A percentile compares a stretch with the other conserved stretches of the same genome.
phyloP scores from a whole-genome alignment of 2,797 vertebrate species.

The Mus spretus region DNA sequence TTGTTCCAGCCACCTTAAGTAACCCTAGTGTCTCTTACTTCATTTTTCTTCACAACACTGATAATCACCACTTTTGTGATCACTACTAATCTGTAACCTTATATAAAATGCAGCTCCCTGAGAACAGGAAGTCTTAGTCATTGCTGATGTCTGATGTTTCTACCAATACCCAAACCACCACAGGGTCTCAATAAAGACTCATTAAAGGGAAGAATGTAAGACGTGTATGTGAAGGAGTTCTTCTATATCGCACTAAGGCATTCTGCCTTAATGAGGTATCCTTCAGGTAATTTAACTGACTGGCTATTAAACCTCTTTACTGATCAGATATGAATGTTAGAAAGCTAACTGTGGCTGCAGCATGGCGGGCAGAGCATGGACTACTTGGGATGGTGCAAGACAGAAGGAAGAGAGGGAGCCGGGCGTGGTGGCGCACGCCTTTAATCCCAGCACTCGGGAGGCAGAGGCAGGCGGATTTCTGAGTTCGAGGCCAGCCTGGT shows the following conservation, averaged over 20 bases:
- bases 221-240: background rate
- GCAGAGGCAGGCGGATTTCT: too few relatives aligned
- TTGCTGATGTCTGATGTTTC: background rate
- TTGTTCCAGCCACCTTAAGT: background rate
- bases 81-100: background rate
- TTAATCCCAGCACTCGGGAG: too few relatives aligned
- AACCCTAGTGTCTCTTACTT: background rate
- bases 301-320: background rate
- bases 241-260: background rate
- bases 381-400: background rate
- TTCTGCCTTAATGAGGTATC: constrained; percentile 7
- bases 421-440: too few relatives aligned
- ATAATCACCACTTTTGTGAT: background rate
- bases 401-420: constrained; percentile 41
- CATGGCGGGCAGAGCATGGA: background rate
- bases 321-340: constrained; percentile 28
- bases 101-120: constrained; percentile 7
- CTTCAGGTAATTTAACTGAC: constrained; percentile 38
- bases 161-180: background rate
- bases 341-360: background rate
- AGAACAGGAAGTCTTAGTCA: background rate
- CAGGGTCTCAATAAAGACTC: background rate
- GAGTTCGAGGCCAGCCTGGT: too few relatives aligned
- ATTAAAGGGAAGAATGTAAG: constrained; percentile 40
- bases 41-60: constrained; percentile 8